These are phyloP conservation scores for Nerophis ophidion DNA, from an alignment of 2,113 vertebrate genomes.

Conservation along the genomic window DNA sequence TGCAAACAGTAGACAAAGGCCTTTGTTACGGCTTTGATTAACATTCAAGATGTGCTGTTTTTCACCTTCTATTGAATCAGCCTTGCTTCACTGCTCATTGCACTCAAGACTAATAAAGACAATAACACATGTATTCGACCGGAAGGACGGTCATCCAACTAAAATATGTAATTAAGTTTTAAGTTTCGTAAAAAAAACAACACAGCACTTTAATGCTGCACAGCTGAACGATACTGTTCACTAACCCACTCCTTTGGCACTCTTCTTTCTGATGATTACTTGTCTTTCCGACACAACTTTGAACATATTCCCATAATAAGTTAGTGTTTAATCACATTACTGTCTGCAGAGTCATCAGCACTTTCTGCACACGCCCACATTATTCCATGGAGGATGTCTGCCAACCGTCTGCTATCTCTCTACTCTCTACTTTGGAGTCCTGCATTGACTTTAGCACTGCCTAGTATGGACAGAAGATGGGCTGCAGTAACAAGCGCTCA, in stretches of 20 bases:
- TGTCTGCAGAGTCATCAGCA: constrained; percentile 11
- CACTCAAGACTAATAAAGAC: constrained; percentile 5
- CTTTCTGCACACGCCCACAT: constrained; percentile 10
- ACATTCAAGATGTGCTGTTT: constrained; percentile 39
- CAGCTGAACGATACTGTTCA: not conserved
- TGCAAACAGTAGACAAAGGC: not conserved
- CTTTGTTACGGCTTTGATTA: constrained; percentile 29
- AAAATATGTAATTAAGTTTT: not conserved
- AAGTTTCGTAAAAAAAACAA: not conserved
- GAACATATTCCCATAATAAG: constrained; percentile 7
- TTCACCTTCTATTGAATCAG: constrained; percentile 28
- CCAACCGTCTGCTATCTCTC: constrained; percentile 6
- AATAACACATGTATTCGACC: not conserved
- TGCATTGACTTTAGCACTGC: not conserved
- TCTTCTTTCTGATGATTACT: not conserved
- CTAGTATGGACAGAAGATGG: not conserved
- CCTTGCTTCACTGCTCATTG: constrained; percentile 8
- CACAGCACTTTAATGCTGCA: not conserved
- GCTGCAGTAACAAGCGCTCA: not conserved
- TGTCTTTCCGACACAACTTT: not conserved
- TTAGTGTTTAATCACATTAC: constrained; percentile 11
- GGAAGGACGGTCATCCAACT: constrained; percentile 8
- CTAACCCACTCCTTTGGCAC: not conserved
- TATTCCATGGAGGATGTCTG: constrained; percentile 5
- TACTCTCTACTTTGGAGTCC: not conserved